phyloP scores from a whole-genome alignment of 1,140 invertebrate species.

The Diabrotica virgifera region DNA sequence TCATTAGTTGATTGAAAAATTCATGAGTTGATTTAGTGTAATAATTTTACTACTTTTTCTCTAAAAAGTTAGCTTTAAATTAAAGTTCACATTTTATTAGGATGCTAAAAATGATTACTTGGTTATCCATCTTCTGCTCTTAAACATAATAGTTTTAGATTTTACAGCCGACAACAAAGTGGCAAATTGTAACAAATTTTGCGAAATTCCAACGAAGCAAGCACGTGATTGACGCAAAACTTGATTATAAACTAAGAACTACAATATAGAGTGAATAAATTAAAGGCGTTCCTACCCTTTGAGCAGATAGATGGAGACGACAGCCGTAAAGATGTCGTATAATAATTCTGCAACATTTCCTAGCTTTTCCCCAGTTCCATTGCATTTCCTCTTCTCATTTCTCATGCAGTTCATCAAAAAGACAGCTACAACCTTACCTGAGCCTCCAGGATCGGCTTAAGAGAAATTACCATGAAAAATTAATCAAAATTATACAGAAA shows the following conservation, averaged over 20 bases:
- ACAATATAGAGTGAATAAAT: slow-evolving; percentile 3
- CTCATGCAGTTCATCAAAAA: slow-evolving; percentile 17
- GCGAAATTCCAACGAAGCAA: background rate
- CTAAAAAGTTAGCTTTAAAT: too few relatives aligned
- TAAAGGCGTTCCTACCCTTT: background rate
- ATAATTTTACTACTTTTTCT: too few relatives aligned
- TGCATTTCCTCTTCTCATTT: slow-evolving; percentile 23
- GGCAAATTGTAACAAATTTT: background rate
- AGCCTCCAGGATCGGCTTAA: background rate
- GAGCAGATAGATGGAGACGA: background rate
- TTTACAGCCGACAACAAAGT: too few relatives aligned
- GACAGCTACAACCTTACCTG: slow-evolving; percentile 16
- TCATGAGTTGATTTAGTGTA: too few relatives aligned
- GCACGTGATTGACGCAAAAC: background rate
- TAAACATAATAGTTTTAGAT: too few relatives aligned
- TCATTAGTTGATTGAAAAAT: too few relatives aligned
- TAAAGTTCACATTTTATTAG: too few relatives aligned
- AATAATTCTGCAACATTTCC: slow-evolving; percentile 22
- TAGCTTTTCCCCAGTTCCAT: slow-evolving; percentile 9
- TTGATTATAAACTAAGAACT: background rate
- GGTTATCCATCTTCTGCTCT: too few relatives aligned
- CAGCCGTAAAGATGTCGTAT: background rate
- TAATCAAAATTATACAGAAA: too few relatives aligned
- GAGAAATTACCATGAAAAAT: too few relatives aligned
- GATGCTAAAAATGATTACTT: too few relatives aligned